These are phyloP conservation scores for Alligator mississippiensis DNA, from an alignment of 2,113 vertebrate genomes.

Conservation along the genomic window DNA sequence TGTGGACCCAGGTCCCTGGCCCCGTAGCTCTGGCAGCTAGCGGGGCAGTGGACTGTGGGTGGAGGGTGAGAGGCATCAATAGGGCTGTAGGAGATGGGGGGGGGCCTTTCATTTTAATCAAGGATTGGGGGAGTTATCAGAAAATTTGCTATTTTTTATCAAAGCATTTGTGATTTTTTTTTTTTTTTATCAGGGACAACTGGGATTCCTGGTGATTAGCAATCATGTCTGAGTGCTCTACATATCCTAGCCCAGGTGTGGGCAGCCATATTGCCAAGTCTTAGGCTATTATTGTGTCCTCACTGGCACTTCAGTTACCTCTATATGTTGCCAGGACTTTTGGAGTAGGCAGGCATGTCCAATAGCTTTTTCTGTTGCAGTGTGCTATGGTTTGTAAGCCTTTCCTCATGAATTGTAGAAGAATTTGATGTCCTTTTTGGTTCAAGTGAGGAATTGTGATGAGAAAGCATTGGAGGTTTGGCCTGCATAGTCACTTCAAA, in stretches of 20 bases:
- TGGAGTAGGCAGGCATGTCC: not conserved
- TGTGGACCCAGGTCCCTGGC: no score
- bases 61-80: no score
- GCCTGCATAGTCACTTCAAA: not conserved
- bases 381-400: not conserved
- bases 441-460: not conserved
- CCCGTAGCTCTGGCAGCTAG: no score
- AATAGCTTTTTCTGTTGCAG: accelerated
- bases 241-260: not conserved
- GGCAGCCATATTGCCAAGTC: not conserved
- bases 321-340: not conserved
- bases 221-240: no score
- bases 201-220: not conserved
- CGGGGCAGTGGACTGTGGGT: no score
- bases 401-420: not conserved
- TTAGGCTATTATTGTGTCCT: not conserved
- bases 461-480: not conserved
- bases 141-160: no score
- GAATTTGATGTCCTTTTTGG: not conserved
- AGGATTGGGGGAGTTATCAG: no score
- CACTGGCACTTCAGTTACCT: not conserved
- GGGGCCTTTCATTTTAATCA: no score
- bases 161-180: no score
- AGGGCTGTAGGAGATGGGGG: no score
- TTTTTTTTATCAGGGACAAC: no score